A percentile compares a stretch with the other conserved stretches of the same genome.
These are phyloP conservation scores for Anomalospiza imberbis DNA, from an alignment of 2,797 vertebrate genomes.

Conservation along the genomic window DNA sequence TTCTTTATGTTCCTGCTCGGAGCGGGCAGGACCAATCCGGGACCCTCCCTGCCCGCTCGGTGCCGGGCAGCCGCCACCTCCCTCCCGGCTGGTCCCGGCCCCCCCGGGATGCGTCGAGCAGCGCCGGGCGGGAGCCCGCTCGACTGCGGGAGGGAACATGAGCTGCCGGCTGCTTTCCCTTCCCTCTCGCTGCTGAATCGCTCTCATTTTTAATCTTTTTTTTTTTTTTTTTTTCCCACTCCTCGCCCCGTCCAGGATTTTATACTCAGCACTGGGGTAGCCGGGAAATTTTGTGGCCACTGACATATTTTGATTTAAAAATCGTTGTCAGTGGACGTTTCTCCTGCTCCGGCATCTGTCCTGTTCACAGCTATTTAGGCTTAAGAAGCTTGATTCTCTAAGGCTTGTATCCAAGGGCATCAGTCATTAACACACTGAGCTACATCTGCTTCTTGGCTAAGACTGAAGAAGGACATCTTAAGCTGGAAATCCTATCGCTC, in stretches of 20 bases:
- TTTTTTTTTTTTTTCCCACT: no score
- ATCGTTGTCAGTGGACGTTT: not conserved
- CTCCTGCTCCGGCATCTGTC: constrained; percentile 17
- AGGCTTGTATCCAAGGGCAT: constrained; percentile 78
- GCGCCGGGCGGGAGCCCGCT: not conserved
- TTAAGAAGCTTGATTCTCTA: constrained; percentile 67
- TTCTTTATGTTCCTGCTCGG: not conserved
- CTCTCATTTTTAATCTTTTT: not conserved
- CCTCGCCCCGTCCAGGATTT: not conserved
- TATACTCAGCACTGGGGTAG: not conserved
- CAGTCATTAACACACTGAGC: constrained; percentile 76
- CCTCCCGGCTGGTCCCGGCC: not conserved
- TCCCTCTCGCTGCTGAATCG: not conserved
- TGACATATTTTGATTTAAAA: constrained; percentile 22
- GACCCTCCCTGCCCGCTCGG: not conserved
- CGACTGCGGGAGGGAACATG: not conserved
- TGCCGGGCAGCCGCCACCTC: not conserved
- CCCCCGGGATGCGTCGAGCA: not conserved
- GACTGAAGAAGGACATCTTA: constrained; percentile 63
- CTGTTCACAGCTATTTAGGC: constrained; percentile 40
- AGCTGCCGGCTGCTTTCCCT: not conserved
- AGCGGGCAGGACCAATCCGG: constrained; percentile 54
- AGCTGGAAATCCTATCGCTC: constrained; percentile 59
- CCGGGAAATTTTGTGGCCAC: not conserved
- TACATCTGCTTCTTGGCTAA: constrained; percentile 81